Base-by-base conservation (phyloP, 2,888 invertebrate species). In the Perizoma affinitatum region DNA sequence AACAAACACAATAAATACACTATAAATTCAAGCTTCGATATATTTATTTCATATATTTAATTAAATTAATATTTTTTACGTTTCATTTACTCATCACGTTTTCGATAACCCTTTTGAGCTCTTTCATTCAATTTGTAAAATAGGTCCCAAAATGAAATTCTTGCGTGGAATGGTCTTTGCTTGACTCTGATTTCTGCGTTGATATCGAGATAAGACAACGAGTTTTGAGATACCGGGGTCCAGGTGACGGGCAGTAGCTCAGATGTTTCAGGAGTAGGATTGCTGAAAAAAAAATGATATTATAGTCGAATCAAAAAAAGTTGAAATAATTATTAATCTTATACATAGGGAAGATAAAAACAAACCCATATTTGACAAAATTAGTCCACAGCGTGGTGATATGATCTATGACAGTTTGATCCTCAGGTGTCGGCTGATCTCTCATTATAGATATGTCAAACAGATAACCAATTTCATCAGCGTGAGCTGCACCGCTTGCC, bases 321-420 rank as follows among this genome's bases (percentile, higher is more conserved):
- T n/a, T n/a, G n/a, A n/a, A n/a, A n/a, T n/a, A n/a, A n/a, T n/a
- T n/a, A n/a, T n/a, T n/a, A n/a, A 36, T 3, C 8, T 10, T 22
- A 50, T 45, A 34, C 36, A 48, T 8, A 38, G 68, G 36, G n/a
- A n/a, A n/a, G n/a, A n/a, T 11, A 40, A 46, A 5, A 42, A 48
- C 74, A 5, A 75, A 83, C 83, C 80, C 76, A 50, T 72, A 75
- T 73, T 83, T 84, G 6, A 70, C 82, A 66, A 83, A 83, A 64
- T 83, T 83, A 4, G 78, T 61, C 84, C 84, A 84, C 41, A 83
- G 43, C 7, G 79, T 75, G 5, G 83, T 82, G 5, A 83, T 67
- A 9, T 72, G 72, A 52, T 82, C 78, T 36, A 82, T 75, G 0
- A 75, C 59, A 4, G 74, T 58, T 61, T 77, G 76, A 59, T 83